phyloP scores from a whole-genome alignment of 2,113 vertebrate genomes.

The Strix uralensis region DNA sequence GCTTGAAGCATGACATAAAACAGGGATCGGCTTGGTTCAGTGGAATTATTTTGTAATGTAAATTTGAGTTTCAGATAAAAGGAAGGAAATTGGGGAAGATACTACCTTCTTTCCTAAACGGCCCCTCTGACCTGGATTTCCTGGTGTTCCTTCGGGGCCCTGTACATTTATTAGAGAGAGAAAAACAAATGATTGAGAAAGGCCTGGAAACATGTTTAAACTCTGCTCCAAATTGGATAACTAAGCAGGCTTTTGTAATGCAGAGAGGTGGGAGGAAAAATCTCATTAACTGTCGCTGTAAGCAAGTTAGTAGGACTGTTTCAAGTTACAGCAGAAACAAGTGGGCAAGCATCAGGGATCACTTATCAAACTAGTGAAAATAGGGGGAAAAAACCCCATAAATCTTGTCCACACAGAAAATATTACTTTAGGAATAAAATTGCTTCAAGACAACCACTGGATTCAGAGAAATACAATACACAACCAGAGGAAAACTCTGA shows the following conservation, averaged over 20 bases:
- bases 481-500: not conserved
- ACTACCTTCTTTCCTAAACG: constrained; percentile 90
- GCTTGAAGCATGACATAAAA: not conserved
- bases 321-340: not conserved
- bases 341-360: not conserved
- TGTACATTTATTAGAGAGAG: constrained; percentile 62
- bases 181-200: not conserved
- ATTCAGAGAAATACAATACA: not conserved
- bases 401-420: not conserved
- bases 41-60: not conserved
- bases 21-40: not conserved
- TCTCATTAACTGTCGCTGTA: not conserved
- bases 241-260: not conserved
- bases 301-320: not conserved
- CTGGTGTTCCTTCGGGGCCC: constrained; percentile 90
- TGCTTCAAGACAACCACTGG: not conserved
- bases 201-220: not conserved
- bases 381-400: not conserved
- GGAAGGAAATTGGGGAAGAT: not conserved
- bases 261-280: not conserved
- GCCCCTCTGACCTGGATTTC: constrained; percentile 86
- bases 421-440: not conserved
- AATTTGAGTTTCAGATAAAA: not conserved
- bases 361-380: not conserved
- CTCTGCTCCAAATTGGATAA: not conserved